Conservation (phyloP, 2,113 vertebrate genomes). For the Ctenodactylus gundi region DNA sequence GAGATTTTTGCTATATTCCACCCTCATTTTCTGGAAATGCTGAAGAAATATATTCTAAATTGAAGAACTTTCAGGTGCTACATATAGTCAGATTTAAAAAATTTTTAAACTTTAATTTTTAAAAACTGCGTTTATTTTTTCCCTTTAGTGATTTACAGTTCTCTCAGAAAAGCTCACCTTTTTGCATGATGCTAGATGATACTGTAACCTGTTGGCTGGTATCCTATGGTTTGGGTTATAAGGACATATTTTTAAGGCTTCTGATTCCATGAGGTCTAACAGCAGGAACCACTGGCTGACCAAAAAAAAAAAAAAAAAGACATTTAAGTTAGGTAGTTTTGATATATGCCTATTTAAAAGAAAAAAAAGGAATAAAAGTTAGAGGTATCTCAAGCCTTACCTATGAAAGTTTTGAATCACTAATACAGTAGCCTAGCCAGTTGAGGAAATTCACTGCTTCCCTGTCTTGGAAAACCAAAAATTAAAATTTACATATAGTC, state of each 20-base stretch:
- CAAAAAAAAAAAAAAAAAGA: constrained; percentile 58
- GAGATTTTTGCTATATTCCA: constrained; percentile 16
- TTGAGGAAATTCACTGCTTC: constrained; percentile 25
- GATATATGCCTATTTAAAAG: constrained; percentile 16
- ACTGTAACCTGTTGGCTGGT: constrained; percentile 84
- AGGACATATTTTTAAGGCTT: constrained; percentile 85
- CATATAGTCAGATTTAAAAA: not conserved
- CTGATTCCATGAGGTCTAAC: constrained; percentile 78
- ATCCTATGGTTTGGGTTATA: constrained; percentile 87
- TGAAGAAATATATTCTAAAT: not conserved
- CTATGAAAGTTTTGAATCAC: constrained; percentile 4
- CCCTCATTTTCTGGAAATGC: not conserved
- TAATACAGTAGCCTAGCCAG: not conserved
- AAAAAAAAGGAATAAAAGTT: constrained; percentile 13
- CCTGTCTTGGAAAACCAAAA: not conserved
- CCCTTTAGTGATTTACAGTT: not conserved
- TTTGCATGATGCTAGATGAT: constrained; percentile 88
- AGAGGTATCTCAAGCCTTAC: not conserved
- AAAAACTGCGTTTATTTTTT: not conserved
- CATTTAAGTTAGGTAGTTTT: constrained; percentile 39
- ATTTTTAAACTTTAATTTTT: not conserved
- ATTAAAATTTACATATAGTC: not conserved
- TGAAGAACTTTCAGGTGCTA: not conserved
- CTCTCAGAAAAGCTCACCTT: constrained; percentile 80
- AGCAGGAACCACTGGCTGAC: not conserved